Base-by-base conservation (phyloP, 2,797 vertebrate genomes). In the Muscicapa comitata region DNA sequence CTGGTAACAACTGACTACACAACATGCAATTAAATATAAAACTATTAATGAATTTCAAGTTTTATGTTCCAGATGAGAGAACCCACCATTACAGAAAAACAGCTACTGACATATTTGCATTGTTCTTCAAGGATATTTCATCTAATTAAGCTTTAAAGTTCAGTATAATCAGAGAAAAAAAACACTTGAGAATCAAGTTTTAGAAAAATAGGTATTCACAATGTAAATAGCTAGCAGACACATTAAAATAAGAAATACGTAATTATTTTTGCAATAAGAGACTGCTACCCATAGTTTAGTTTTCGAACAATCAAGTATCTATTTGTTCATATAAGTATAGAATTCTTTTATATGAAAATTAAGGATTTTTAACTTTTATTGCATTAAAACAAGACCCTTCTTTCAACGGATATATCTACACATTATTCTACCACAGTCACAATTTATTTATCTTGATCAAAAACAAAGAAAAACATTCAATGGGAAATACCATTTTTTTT, bases 91-190 rank as follows among this genome's bases (percentile, higher is more conserved):
- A 80, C 26, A 88, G 84, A 50, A 85, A 94, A 85, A 13, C 38
- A 79, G 24, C 37, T 94, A 94, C 67, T 74, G 68, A 82, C 65
- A 71, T 29, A 74, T 79, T 65, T 83, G 21, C 73, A 67, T 77
- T 83, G 45, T 66, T 92, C 63, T 83, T 43, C 65, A 81, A 89
- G 55, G 37, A 85, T 63, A 72, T 50, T 50, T 68, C 43, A 71
- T 88, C 48, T 79, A 91, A 85, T 86, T 92, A 87, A 75, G 33
- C 24, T 73, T 76, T 73, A 78, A 95, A 93, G 91, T 88, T 76
- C 67, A 75, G 43, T 4, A 25, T 51, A 72, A 84, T 61, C 51
- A 92, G 24, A 81, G 33, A 29, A 61, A 84, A 38, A 85, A 70
- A 90, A 40, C 24, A 80, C 58, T 43, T 72, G 62, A 35, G 47